Conservation (phyloP, 2,797 vertebrate genomes). For the Hylomyscus alleni region DNA sequence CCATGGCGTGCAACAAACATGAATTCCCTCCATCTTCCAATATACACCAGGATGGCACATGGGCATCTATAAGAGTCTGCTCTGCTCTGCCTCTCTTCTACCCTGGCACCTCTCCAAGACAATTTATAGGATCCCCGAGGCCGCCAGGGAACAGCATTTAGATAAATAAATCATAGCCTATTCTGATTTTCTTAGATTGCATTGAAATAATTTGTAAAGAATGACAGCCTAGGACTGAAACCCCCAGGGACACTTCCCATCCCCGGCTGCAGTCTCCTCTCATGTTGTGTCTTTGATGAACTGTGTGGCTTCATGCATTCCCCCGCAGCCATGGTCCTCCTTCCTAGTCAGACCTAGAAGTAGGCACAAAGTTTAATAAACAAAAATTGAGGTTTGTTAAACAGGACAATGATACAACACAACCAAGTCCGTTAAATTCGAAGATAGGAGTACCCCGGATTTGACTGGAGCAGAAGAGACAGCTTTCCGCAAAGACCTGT, state of each 20-base stretch:
- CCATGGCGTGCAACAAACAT: neutral
- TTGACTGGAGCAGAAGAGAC: neutral
- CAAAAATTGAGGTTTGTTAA: neutral
- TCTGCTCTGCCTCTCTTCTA: neutral
- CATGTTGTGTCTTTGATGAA: neutral
- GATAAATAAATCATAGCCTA: constrained; percentile 29
- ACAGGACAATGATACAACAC: neutral
- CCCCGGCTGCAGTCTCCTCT: neutral
- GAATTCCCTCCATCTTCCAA: neutral
- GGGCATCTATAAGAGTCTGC: too few relatives aligned
- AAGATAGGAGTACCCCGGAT: neutral
- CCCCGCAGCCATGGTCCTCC: neutral
- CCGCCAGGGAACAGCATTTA: neutral
- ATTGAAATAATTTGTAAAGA: neutral
- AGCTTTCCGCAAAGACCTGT: neutral
- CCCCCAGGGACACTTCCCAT: accelerated
- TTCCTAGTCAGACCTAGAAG: neutral
- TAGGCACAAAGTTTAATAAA: neutral
- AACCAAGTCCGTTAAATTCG: neutral
- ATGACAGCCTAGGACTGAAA: too few relatives aligned
- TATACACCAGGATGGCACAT: neutral
- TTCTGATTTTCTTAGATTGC: constrained; percentile 10
- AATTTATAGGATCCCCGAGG: neutral
- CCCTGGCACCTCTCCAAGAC: neutral
- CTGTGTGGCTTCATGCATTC: neutral